Percentiles rank a stretch among this genome's conserved stretches.
Evolutionary conservation across 2,888 invertebrate species (phyloP).

Genomic region (Spisula solida): DNA sequence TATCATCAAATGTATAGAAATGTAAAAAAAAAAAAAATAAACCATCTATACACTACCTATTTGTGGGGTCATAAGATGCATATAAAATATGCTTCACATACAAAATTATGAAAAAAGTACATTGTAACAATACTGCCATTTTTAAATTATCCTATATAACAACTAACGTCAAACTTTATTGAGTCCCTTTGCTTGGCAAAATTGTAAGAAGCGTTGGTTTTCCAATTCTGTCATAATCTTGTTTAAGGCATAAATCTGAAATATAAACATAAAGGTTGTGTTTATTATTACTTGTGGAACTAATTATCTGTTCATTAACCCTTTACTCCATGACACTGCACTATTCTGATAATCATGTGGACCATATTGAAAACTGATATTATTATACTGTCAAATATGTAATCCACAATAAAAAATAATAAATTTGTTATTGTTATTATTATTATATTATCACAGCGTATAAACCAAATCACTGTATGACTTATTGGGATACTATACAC

Average conservation of each 20-base stretch:
- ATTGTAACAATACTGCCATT: slow-evolving; percentile 20
- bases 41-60: too few relatives aligned
- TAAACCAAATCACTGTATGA: too few relatives aligned
- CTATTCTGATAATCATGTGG: too few relatives aligned
- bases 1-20: background rate
- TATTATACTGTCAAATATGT: too few relatives aligned
- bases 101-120: background rate
- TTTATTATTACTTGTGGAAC: too few relatives aligned
- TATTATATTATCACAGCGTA: too few relatives aligned
- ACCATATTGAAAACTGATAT: too few relatives aligned
- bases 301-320: too few relatives aligned
- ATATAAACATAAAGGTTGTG: slow-evolving; percentile 42
- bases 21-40: background rate
- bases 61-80: background rate
- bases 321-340: too few relatives aligned
- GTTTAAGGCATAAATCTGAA: slow-evolving; percentile 84
- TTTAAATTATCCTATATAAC: background rate
- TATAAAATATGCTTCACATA: background rate
- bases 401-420: too few relatives aligned
- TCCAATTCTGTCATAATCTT: slow-evolving; percentile 84
- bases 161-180: slow-evolving; percentile 45
- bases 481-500: too few relatives aligned
- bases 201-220: slow-evolving; percentile 79
- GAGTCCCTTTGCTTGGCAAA: slow-evolving; percentile 77
- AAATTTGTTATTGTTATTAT: too few relatives aligned